phyloP scores from a whole-genome alignment of 2,113 vertebrate genomes.

The Charina bottae region DNA sequence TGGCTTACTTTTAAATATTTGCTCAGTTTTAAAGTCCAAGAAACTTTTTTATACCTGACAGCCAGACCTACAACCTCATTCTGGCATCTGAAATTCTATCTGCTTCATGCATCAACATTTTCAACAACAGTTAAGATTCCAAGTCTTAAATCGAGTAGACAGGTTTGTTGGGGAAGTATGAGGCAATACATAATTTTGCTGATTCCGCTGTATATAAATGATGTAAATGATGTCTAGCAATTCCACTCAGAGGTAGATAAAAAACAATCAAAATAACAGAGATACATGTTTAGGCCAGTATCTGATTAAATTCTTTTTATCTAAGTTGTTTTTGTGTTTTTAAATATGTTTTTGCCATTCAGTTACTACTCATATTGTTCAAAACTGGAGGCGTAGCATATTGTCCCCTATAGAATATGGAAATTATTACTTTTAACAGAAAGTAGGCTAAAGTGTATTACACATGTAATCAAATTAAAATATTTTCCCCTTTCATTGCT shows the following conservation, averaged over 20 bases:
- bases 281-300: neutral
- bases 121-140: constrained; percentile 33
- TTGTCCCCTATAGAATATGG: neutral
- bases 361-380: neutral
- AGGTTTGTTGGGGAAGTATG: constrained; percentile 36
- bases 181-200: neutral
- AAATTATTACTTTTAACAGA: neutral
- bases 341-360: neutral
- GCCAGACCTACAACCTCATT: constrained; percentile 53
- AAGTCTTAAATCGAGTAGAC: constrained; percentile 35
- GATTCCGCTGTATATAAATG: accelerated
- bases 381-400: neutral
- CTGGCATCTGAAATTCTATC: constrained; percentile 54
- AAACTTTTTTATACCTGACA: constrained; percentile 53
- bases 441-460: neutral
- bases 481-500: constrained; percentile 4
- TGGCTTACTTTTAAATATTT: constrained; percentile 63
- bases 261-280: neutral
- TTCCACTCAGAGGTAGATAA: constrained; percentile 2
- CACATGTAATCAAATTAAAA: neutral
- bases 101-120: neutral
- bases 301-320: neutral
- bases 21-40: constrained; percentile 67
- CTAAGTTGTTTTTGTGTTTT: neutral
- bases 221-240: too few relatives aligned